Evolutionary conservation across 2,797 vertebrate species (phyloP).

Genomic region (Tauraco hartlaubi): DNA sequence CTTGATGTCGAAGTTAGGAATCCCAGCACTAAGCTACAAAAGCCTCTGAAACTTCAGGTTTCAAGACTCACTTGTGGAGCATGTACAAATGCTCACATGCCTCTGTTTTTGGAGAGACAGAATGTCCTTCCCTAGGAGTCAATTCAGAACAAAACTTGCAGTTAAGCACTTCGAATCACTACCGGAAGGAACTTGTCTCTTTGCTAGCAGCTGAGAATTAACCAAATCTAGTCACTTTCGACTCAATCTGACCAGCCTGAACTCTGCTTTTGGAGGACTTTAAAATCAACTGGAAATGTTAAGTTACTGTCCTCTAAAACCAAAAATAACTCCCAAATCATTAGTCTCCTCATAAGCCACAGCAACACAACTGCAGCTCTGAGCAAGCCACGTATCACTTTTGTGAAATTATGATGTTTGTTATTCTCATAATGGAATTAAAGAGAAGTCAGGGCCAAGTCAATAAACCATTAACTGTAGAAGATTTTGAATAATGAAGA

Average conservation of each 20-base stretch:
- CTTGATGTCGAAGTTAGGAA: background rate
- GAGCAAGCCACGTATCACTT: background rate
- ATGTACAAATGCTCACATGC: background rate
- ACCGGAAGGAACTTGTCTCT: background rate
- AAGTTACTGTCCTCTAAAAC: background rate
- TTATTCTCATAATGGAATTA: background rate
- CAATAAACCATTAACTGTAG: no score
- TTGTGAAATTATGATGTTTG: background rate
- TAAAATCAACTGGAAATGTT: background rate
- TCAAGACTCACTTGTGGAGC: background rate
- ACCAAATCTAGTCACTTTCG: background rate
- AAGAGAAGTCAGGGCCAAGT: no score
- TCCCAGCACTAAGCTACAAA: background rate
- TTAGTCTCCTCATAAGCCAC: background rate
- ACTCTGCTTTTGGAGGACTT: background rate
- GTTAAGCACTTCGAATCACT: background rate
- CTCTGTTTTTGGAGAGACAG: background rate
- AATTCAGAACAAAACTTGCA: background rate
- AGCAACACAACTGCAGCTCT: background rate
- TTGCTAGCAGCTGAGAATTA: background rate
- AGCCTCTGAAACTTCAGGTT: background rate
- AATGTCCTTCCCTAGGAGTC: background rate
- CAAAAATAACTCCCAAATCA: background rate
- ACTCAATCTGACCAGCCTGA: background rate
- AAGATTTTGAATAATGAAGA: conserved; percentile 52